Evolutionary conservation across 2,888 invertebrate genomes (phyloP).

Genomic region (Drosophila fungiperda): DNA sequence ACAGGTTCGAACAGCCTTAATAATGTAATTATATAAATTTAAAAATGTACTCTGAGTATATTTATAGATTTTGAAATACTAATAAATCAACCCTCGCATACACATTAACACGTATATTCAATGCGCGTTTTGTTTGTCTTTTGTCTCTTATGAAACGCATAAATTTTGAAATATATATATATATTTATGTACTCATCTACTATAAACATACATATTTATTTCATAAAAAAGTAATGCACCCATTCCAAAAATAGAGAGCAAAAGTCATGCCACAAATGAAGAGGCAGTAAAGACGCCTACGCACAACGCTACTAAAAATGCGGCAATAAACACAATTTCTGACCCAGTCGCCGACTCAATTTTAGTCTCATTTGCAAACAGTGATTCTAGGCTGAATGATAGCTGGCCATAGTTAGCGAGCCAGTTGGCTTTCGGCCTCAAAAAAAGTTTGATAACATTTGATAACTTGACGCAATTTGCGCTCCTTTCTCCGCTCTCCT

Average conservation of each 20-base stretch:
- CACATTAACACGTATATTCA: background rate
- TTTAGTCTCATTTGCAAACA: slow-evolving; percentile 22
- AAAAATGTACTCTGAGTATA: background rate
- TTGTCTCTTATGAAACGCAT: slow-evolving; percentile 41
- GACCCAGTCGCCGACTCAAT: slow-evolving; percentile 42
- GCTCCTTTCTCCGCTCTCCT: background rate
- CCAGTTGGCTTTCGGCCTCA: background rate
- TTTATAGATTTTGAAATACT: background rate
- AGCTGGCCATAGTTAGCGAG: background rate
- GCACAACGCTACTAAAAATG: slow-evolving; percentile 17
- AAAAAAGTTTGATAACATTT: slow-evolving; percentile 35
- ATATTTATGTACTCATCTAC: background rate
- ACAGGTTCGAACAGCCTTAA: background rate
- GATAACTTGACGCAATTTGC: slow-evolving; percentile 40
- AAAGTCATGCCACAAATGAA: slow-evolving; percentile 21
- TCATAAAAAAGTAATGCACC: slow-evolving; percentile 29
- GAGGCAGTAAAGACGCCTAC: slow-evolving; percentile 22
- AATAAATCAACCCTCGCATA: slow-evolving; percentile 21
- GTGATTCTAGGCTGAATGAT: slow-evolving; percentile 5
- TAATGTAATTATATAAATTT: background rate
- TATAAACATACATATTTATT: slow-evolving; percentile 12
- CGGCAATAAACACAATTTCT: slow-evolving; percentile 23
- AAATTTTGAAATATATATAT: slow-evolving; percentile 34
- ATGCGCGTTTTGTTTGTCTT: slow-evolving; percentile 11
- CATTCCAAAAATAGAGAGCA: slow-evolving; percentile 23